Evolutionary conservation across 2,888 invertebrate species (phyloP).

Genomic region (Megastigmus dorsalis): DNA sequence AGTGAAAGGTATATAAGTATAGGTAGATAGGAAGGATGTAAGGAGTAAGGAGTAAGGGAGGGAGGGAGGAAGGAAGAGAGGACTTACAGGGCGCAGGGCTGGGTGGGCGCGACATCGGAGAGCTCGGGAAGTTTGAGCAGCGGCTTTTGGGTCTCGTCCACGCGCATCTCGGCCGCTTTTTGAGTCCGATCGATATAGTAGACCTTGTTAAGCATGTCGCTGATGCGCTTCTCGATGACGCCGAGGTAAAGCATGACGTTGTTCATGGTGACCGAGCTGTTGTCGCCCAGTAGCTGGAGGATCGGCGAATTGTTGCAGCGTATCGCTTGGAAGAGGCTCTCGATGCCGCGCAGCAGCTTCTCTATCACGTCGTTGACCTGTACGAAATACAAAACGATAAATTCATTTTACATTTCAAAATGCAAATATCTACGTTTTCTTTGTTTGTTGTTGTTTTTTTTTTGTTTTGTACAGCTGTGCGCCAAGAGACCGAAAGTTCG

Average conservation of each 20-base stretch:
- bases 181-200: conserved; percentile 71
- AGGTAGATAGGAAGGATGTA: background rate
- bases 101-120: conserved; percentile 72
- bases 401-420: too few species aligned
- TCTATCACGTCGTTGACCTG: conserved; percentile 70
- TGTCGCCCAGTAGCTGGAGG: conserved; percentile 82
- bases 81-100: conserved; percentile 76
- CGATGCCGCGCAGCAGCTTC: conserved; percentile 75
- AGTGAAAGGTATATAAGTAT: background rate
- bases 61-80: background rate
- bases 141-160: conserved; percentile 70
- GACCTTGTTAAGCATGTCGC: conserved; percentile 80
- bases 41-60: background rate
- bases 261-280: conserved; percentile 82
- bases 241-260: conserved; percentile 89
- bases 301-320: conserved; percentile 85
- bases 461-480: too few species aligned
- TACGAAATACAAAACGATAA: too few species aligned
- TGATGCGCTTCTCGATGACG: conserved; percentile 85
- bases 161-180: conserved; percentile 64
- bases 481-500: too few species aligned
- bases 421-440: background rate
- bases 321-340: conserved; percentile 78
- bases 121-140: conserved; percentile 68
- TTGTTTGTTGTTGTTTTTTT: background rate